These are phyloP conservation scores for Nansenia antarctica DNA, from an alignment of 2,113 vertebrate species.

Conservation along the genomic window DNA sequence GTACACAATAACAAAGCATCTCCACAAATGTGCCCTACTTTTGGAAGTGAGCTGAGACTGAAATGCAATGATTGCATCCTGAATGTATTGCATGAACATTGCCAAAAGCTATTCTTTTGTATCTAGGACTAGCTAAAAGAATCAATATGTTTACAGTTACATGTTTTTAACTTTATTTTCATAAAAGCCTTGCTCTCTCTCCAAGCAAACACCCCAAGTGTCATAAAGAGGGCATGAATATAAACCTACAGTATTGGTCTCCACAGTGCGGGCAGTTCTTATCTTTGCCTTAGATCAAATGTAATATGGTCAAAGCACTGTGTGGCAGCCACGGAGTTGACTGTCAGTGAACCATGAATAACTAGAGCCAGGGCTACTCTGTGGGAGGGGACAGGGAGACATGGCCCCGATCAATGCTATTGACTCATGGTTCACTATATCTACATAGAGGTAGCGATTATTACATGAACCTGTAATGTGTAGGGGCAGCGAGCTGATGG, in stretches of 20 bases:
- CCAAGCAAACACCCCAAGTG: background rate
- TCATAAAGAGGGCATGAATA: background rate
- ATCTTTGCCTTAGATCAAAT: background rate
- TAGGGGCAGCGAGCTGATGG: conserved; percentile 50
- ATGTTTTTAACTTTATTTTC: too few relatives aligned
- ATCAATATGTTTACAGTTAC: too few relatives aligned
- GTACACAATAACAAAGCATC: conserved; percentile 42
- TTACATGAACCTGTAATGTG: conserved; percentile 43
- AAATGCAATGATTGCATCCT: conserved; percentile 18
- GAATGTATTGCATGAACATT: background rate
- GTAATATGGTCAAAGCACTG: background rate
- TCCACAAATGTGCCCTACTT: conserved; percentile 51
- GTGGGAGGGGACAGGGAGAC: background rate
- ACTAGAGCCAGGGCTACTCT: background rate
- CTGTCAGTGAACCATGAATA: background rate
- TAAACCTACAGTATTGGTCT: conserved; percentile 31
- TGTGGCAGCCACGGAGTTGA: background rate
- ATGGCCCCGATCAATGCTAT: conserved; percentile 17
- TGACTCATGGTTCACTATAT: conserved; percentile 33
- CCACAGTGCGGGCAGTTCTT: conserved; percentile 13
- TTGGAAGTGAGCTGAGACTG: conserved; percentile 53
- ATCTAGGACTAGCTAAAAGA: too few relatives aligned
- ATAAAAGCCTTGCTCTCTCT: background rate
- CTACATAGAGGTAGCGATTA: conserved; percentile 47
- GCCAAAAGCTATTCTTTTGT: too few relatives aligned